Evolutionary conservation across 2,797 vertebrate genomes (phyloP).

Genomic region (Hyperoplus immaculatus): DNA sequence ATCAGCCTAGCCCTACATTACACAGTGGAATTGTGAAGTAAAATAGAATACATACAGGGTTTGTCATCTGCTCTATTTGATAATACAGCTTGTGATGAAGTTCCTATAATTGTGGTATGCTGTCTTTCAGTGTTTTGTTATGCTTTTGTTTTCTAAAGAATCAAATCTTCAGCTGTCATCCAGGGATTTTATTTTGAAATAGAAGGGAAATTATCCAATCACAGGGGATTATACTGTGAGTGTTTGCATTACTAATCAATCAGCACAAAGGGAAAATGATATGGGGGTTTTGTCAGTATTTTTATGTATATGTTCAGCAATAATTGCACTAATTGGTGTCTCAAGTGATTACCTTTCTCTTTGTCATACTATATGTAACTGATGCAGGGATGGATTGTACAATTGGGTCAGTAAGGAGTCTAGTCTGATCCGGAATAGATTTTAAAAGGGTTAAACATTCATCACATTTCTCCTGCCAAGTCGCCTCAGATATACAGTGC

Average conservation of each 20-base stretch:
- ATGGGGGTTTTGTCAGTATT: conserved; percentile 19
- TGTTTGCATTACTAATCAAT: conserved; percentile 33
- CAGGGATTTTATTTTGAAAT: conserved; percentile 1
- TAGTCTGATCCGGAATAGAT: neutral
- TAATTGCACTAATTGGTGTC: conserved; percentile 44
- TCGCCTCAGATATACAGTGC: neutral
- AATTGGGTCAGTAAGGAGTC: neutral
- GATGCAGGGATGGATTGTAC: neutral
- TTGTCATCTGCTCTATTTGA: neutral
- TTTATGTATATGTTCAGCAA: conserved; percentile 1
- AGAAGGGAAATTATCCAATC: conserved; percentile 34
- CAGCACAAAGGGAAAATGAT: conserved; percentile 22
- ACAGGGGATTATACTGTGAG: neutral
- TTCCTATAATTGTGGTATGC: neutral
- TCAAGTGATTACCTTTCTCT: neutral
- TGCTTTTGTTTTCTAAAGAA: conserved; percentile 6
- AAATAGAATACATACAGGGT: neutral
- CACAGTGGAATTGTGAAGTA: neutral
- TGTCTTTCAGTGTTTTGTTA: neutral
- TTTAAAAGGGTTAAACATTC: neutral
- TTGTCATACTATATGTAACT: neutral
- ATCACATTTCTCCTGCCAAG: neutral
- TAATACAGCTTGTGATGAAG: neutral
- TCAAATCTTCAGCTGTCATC: conserved; percentile 1
- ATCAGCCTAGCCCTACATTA: neutral